Conservation (phyloP, 2,113 vertebrate species). For the Sinocyclocheilus grahami region DNA sequence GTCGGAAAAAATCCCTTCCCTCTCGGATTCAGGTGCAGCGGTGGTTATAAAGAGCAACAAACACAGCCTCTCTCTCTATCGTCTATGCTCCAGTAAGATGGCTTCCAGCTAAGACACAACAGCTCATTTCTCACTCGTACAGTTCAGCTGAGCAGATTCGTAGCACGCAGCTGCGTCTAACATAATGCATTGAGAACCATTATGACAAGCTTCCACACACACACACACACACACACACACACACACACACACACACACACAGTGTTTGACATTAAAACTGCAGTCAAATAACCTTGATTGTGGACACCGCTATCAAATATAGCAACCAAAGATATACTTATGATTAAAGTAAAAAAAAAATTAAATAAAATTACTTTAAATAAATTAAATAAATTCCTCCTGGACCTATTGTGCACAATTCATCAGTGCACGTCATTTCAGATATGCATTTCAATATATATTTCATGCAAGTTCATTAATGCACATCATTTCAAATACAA, state of each 20-base stretch:
- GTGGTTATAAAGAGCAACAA: slow-evolving; percentile 20
- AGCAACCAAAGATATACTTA: neutral
- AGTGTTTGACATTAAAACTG: neutral
- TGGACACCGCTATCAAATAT: neutral
- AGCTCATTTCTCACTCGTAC: slow-evolving; percentile 23
- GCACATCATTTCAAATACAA: too few species aligned
- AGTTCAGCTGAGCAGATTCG: slow-evolving; percentile 18
- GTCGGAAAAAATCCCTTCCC: neutral
- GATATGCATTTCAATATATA: too few species aligned
- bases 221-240: too few species aligned
- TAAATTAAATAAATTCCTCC: neutral
- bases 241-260: too few species aligned
- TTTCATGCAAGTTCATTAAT: too few species aligned
- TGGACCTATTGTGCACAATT: neutral
- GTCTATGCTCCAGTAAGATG: slow-evolving; percentile 28
- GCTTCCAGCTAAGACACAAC: slow-evolving; percentile 37
- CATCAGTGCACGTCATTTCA: neutral
- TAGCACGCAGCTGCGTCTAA: neutral
- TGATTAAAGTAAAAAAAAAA: neutral
- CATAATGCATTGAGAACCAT: neutral
- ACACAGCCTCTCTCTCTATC: neutral
- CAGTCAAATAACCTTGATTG: neutral
- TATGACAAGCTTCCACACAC: slow-evolving; percentile 6
- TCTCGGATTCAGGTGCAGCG: slow-evolving; percentile 14
- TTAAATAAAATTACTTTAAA: neutral